phyloP scores from a whole-genome alignment of 2,113 vertebrate species.

The Parotia lawesii region DNA sequence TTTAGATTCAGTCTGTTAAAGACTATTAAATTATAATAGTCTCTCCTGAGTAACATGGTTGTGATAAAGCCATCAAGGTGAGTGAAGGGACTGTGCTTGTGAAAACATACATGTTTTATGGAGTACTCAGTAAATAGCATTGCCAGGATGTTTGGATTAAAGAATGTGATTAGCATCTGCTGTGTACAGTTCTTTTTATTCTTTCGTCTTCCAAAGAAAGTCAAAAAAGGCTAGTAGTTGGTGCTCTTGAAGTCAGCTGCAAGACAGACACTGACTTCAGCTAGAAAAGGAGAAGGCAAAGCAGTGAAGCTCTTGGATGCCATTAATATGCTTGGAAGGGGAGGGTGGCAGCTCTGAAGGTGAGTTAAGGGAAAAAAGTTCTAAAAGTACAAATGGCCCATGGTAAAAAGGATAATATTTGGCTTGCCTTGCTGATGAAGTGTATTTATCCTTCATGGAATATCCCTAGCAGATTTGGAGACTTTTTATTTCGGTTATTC shows the following conservation, averaged over 20 bases:
- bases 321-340: neutral
- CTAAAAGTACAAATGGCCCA: neutral
- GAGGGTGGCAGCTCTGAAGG: neutral
- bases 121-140: neutral
- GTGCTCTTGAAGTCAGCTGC: neutral
- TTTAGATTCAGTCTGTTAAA: neutral
- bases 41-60: neutral
- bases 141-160: neutral
- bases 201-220: neutral
- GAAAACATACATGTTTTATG: neutral
- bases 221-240: neutral
- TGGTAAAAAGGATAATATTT: neutral
- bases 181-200: neutral
- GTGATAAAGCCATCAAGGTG: neutral
- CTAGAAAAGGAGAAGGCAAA: neutral
- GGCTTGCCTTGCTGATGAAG: slow-evolving; percentile 10
- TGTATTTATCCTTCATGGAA: neutral
- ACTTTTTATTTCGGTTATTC: neutral
- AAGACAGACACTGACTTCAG: neutral
- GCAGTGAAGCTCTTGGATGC: neutral
- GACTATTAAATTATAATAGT: neutral
- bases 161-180: neutral
- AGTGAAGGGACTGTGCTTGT: neutral
- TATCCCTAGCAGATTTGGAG: neutral
- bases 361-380: neutral